Conservation (phyloP, 1,140 invertebrate species). For the Lordiphosa mommai region DNA sequence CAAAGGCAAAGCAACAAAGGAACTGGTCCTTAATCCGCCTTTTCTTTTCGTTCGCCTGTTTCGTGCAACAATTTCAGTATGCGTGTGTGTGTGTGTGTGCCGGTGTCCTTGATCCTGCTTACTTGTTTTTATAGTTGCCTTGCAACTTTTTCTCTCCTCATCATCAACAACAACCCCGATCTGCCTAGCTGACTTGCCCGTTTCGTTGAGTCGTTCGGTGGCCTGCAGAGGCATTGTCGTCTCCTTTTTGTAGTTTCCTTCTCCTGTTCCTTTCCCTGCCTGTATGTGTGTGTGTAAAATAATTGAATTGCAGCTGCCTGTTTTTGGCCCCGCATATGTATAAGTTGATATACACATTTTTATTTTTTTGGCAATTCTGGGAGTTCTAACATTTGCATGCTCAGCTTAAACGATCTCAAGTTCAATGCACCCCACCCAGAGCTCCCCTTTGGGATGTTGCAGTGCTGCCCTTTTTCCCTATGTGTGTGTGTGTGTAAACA, state of each 20-base stretch:
- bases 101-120: slow-evolving; percentile 70
- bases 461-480: not conserved
- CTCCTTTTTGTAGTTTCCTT: slow-evolving; percentile 55
- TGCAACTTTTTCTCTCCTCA: slow-evolving; percentile 42
- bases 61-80: slow-evolving; percentile 52
- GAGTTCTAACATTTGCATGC: slow-evolving; percentile 23
- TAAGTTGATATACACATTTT: too few species aligned
- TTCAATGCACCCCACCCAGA: slow-evolving; percentile 44
- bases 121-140: slow-evolving; percentile 49
- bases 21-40: slow-evolving; percentile 71
- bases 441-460: slow-evolving; percentile 5
- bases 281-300: slow-evolving; percentile 36
- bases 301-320: slow-evolving; percentile 75
- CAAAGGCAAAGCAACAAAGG: slow-evolving; percentile 66
- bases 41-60: slow-evolving; percentile 44
- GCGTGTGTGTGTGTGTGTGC: slow-evolving; percentile 1
- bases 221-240: slow-evolving; percentile 34
- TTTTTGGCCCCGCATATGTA: slow-evolving; percentile 46
- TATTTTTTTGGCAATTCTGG: slow-evolving; percentile 16
- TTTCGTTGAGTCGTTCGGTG: slow-evolving; percentile 5
- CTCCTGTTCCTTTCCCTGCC: slow-evolving; percentile 44
- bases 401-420: slow-evolving; percentile 13
- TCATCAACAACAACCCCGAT: slow-evolving; percentile 30
- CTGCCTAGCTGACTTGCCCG: slow-evolving; percentile 27
- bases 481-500: slow-evolving; percentile 33